Evolutionary conservation across 2,888 invertebrate species (phyloP), one percentile per base, ranked within the genome.

Genomic region (Drosophila meridiana): DNA sequence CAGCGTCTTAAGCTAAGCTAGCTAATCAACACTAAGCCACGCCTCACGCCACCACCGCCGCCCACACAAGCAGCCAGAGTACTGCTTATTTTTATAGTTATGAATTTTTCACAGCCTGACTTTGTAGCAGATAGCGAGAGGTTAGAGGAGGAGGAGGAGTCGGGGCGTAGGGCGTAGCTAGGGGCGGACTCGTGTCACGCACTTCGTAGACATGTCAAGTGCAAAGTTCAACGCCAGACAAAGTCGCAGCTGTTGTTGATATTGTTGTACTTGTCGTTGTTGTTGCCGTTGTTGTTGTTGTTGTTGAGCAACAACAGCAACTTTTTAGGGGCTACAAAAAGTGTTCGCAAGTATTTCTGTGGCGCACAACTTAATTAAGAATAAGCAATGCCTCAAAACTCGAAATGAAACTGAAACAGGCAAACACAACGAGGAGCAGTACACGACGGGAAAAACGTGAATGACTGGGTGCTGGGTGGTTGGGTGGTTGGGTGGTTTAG

Each of bases 341-440:
- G 64, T 74, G 65, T 34, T 68, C 32, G 68, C 26, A 60, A 68
- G 67, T 75, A 67, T 72, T 74, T 60, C 55, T 63, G 65, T 47
- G 66, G 62, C 57, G 73, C 71, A 55, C 75, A 81, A 81, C 83
- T 83, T 83, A 83, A 83, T 83, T 83, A 83, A 84, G 83, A 80
- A 79, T 76, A 82, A 79, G 83, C 78, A 80, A 80, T 78, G 83
- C 78, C 70, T 76, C 68, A 67, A 78, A 59, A 77, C 71, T 62
- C 68, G 67, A 70, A 74, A 72, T 67, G 73, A 64, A 60, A 74
- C 68, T 67, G 67, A 56, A 60, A 71, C 55, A 62, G 53, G 43
- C 61, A 61, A 45, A 34, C 50, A 34, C 50, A 50, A 34, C 36
- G 52, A 20, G 36, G 20, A 52, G 34, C 32, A 6, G 20, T 11